phyloP scores from a whole-genome alignment of 2,797 vertebrate genomes.

The Novumbra hubbsi region DNA sequence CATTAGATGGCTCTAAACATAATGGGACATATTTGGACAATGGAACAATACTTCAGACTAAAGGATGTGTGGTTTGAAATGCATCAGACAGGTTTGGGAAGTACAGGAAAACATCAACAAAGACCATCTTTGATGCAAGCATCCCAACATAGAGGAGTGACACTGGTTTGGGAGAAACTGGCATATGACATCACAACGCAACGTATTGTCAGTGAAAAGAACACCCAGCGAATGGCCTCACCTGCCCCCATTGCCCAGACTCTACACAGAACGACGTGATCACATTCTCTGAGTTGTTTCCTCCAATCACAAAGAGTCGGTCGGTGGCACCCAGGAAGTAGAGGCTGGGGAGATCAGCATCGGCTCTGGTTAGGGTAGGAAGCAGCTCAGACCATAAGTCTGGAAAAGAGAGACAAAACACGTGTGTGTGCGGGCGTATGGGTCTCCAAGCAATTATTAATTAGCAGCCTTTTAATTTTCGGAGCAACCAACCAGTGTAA shows the following conservation, averaged over 20 bases:
- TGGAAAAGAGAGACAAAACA: conserved; percentile 34
- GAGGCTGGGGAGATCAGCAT: conserved; percentile 70
- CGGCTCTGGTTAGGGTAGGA: conserved; percentile 73
- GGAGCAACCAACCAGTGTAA: not conserved
- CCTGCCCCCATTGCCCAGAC: conserved; percentile 67
- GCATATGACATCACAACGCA: not conserved
- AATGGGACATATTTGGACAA: no score
- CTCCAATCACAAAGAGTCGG: conserved; percentile 73
- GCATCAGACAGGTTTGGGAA: no score
- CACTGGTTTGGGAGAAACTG: not conserved
- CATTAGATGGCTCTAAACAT: not conserved
- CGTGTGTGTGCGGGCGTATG: not conserved
- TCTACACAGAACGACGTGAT: conserved; percentile 71
- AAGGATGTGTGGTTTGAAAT: no score
- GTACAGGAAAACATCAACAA: no score
- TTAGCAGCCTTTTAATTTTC: not conserved
- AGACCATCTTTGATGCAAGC: no score
- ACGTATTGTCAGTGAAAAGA: not conserved
- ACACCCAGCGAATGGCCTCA: conserved; percentile 19
- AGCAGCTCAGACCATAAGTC: conserved; percentile 78
- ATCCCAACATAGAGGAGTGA: no score
- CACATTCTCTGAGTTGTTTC: conserved; percentile 70
- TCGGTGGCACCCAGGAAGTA: conserved; percentile 76
- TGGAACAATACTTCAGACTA: no score
- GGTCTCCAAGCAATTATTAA: not conserved